Evolutionary conservation across 1,140 invertebrate genomes (phyloP).

Genomic region (Drosophila chauvacae): DNA sequence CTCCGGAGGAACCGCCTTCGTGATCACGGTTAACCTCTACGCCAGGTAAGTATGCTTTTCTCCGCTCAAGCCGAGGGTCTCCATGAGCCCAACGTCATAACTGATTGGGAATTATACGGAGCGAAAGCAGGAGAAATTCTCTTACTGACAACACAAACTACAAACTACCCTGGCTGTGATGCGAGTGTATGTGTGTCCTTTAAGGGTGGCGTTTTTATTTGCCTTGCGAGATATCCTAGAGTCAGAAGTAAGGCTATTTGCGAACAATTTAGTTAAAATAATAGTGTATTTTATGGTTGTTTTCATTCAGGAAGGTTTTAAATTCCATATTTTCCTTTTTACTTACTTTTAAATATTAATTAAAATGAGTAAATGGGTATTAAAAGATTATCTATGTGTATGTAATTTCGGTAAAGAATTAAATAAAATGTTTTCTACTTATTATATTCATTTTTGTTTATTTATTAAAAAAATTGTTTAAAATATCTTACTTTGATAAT

Average conservation of each 20-base stretch:
- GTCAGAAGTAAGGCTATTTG: neutral
- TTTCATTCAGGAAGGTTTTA: neutral
- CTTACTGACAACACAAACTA: neutral
- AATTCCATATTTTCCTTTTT: neutral
- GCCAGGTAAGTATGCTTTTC: conserved; percentile 52
- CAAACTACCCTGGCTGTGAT: conserved; percentile 12
- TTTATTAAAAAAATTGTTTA: no score
- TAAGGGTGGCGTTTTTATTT: conserved; percentile 1
- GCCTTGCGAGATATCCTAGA: neutral
- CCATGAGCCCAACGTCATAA: conserved; percentile 9
- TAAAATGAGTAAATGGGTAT: no score
- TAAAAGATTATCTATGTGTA: no score
- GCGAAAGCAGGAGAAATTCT: neutral
- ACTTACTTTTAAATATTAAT: neutral
- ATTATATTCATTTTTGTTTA: no score
- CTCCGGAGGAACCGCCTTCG: conserved; percentile 40
- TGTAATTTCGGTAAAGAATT: no score
- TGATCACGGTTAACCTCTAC: conserved; percentile 51
- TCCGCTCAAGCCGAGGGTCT: neutral
- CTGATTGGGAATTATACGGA: conserved; percentile 57
- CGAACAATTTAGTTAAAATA: neutral
- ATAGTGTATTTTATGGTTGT: neutral
- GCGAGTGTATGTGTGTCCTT: neutral
- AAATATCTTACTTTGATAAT: no score
- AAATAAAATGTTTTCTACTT: no score